A percentile compares a stretch with the other conserved stretches of the same genome.
Conservation (phyloP, 1,140 invertebrate genomes). For the Aphaenogaster ashmeadi region DNA sequence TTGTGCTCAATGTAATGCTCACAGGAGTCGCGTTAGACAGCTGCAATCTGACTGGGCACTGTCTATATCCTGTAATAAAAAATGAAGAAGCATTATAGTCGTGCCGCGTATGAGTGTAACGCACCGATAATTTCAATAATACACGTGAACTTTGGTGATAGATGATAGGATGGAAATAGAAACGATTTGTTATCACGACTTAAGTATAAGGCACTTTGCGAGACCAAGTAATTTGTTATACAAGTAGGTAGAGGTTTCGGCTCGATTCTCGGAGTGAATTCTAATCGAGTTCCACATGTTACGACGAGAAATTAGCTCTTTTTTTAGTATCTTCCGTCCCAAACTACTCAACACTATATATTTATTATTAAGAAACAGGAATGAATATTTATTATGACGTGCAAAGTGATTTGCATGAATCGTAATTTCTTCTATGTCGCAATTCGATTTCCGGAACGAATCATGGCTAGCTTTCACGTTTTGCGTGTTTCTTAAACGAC, state of each 20-base stretch:
- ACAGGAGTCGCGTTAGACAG: slow-evolving; percentile 85
- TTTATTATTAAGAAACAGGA: slow-evolving; percentile 27
- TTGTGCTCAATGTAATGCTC: slow-evolving; percentile 85
- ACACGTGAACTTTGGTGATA: background rate
- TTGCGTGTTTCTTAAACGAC: background rate
- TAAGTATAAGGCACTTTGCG: background rate
- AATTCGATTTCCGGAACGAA: slow-evolving; percentile 14
- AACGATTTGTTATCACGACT: background rate
- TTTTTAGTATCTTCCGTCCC: background rate
- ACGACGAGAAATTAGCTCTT: background rate
- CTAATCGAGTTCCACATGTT: slow-evolving; percentile 4
- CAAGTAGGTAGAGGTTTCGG: slow-evolving; percentile 1
- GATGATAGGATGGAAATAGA: slow-evolving; percentile 3
- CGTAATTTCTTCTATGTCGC: background rate
- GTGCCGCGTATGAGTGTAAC: background rate
- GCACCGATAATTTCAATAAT: slow-evolving; percentile 21
- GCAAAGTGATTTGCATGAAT: background rate
- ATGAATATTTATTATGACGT: background rate
- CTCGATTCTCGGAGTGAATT: background rate
- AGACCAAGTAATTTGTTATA: slow-evolving; percentile 7
- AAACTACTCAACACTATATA: background rate
- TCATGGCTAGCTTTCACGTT: background rate
- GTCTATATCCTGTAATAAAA: slow-evolving; percentile 82
- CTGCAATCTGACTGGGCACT: slow-evolving; percentile 87
- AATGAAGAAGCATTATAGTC: slow-evolving; percentile 50